Base-by-base conservation (phyloP, 2,797 vertebrate species). In the Typhlichthys eigenmanni region DNA sequence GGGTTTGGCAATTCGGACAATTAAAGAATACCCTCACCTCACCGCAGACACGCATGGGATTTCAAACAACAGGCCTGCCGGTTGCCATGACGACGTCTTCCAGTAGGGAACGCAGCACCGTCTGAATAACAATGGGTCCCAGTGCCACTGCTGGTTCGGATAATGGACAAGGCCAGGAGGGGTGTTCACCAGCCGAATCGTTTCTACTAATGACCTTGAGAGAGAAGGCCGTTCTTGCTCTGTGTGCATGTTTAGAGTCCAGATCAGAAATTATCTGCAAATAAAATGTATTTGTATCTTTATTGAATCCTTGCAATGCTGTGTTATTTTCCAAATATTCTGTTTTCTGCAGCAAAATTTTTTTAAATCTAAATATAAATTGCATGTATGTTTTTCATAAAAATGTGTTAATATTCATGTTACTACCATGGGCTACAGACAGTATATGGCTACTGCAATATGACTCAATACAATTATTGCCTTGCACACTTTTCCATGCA, bases 1-100 rank as follows among this genome's bases (percentile, higher is more conserved):
- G 69, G 77, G 78, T 83, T 74, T 64, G 62, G 67, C 71, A 48
- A 60, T 65, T 64, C 63, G 62, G 38, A 69, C 81, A 80, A 83
- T 82, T 79, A 83, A 71, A 80, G 58, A 63, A 55, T 59, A 7
- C 60, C 52, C 69, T 82, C 69, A 84, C 86, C 86, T 88, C 76
- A 43, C 69, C 70, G 32, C 71, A 74, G 66, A 66, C 60, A 77
- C 65, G 69, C 68, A 84, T 68, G 69, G 73, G 74, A 84, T 82
- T 86, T 83, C 79, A 85, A 82, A 87, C 84, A 85, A 87, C 85
- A 85, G 88, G 84, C 80, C 82, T 66, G 55, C 73, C 5, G 74
- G 91, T 93, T 92, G 89, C 90, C 75, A 89, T 91, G 91, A 76
- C 82, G 58, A 92, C 76, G 62, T 76, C 73, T 81, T 82, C 85